Percentiles rank a stretch among this genome's conserved stretches.
phyloP scores from a whole-genome alignment of 2,113 vertebrate species.

The Serinus canaria region DNA sequence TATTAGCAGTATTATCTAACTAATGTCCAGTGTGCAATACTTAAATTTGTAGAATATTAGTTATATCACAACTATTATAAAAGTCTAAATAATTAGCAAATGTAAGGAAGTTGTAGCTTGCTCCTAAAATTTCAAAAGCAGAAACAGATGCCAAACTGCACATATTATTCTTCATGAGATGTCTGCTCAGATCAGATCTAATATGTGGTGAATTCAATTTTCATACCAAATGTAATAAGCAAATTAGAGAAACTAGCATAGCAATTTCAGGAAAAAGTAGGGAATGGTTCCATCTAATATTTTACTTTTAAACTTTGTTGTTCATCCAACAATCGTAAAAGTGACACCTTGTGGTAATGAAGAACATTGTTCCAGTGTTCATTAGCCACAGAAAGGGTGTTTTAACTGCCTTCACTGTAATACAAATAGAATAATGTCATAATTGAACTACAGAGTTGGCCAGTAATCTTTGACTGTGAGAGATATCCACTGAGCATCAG shows the following conservation, averaged over 20 bases:
- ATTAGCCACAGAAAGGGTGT: neutral
- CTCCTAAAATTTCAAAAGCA: neutral
- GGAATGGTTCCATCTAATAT: neutral
- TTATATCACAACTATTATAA: neutral
- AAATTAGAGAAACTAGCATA: neutral
- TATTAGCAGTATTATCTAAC: neutral
- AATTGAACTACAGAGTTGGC: neutral
- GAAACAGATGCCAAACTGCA: neutral
- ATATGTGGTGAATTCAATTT: neutral
- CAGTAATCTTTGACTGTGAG: neutral
- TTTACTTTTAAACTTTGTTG: neutral
- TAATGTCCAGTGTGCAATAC: neutral
- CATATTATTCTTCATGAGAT: neutral
- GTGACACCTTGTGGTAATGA: constrained; percentile 60
- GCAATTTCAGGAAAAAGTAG: neutral
- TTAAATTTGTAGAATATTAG: neutral
- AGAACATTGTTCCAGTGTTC: neutral
- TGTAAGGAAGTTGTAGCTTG: neutral
- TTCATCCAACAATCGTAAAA: neutral
- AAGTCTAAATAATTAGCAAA: neutral
- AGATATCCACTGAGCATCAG: neutral
- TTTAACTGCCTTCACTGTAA: neutral
- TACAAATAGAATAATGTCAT: neutral
- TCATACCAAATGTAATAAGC: neutral
- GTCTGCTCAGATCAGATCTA: neutral